Evolutionary conservation across 2,888 invertebrate genomes (phyloP).

Genomic region (Acanthosoma haemorrhoidale): DNA sequence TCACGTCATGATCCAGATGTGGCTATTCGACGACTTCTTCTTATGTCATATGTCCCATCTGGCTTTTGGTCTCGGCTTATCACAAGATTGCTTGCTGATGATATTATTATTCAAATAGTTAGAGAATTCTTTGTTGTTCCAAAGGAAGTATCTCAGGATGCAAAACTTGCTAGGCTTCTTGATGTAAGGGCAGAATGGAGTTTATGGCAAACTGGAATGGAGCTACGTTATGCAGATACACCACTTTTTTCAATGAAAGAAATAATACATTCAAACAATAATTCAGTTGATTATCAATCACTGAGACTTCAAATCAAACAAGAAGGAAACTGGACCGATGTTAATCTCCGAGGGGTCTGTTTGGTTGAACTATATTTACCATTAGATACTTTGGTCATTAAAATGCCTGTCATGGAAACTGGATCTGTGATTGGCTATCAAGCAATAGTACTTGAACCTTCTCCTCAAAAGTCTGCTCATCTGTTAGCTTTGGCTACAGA

Average conservation of each 20-base stretch:
- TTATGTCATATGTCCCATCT: conserved; percentile 95
- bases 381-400: conserved; percentile 58
- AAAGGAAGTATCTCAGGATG: conserved; percentile 62
- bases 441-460: conserved; percentile 70
- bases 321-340: conserved; percentile 80
- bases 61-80: conserved; percentile 96
- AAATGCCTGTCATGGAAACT: conserved; percentile 47
- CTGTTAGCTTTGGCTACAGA: conserved; percentile 84
- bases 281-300: conserved; percentile 53
- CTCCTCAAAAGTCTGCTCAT: conserved; percentile 71
- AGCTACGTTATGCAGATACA: conserved; percentile 72
- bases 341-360: conserved; percentile 72
- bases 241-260: conserved; percentile 78
- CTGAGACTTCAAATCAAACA: conserved; percentile 57
- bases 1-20: conserved; percentile 54
- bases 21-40: conserved; percentile 66
- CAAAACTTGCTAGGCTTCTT: conserved; percentile 55
- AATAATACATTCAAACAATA: conserved; percentile 56
- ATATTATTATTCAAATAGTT: conserved; percentile 72
- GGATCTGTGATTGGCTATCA: conserved; percentile 56
- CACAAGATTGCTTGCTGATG: conserved; percentile 86
- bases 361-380: conserved; percentile 83
- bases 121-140: conserved; percentile 66
- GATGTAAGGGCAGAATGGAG: conserved; percentile 81
- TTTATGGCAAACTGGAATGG: conserved; percentile 88